Evolutionary conservation across 2,113 vertebrate species (phyloP).

Genomic region (Rynchops niger): DNA sequence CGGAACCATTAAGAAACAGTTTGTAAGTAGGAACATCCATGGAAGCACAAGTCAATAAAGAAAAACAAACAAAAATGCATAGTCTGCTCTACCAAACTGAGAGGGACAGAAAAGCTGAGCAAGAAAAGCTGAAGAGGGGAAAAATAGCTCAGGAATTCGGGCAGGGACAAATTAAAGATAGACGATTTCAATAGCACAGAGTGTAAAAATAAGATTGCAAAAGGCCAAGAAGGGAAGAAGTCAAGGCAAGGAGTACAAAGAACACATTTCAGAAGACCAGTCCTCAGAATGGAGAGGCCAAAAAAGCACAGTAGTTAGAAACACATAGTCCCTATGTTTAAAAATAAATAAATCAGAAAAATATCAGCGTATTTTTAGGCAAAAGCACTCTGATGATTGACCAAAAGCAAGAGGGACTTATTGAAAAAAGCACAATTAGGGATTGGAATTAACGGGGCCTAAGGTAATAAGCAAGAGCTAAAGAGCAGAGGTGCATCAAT

Average conservation of each 20-base stretch:
- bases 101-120: not conserved
- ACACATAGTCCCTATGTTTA: fast-evolving
- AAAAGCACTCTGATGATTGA: not conserved
- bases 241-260: constrained; percentile 26
- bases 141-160: not conserved
- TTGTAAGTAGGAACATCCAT: not conserved
- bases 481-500: not conserved
- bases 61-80: not conserved
- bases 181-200: not conserved
- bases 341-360: not conserved
- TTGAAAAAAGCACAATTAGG: not conserved
- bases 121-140: not conserved
- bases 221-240: constrained; percentile 24
- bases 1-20: not conserved
- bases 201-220: constrained; percentile 24
- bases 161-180: constrained; percentile 2
- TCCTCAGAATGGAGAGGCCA: not conserved
- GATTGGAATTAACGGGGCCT: not conserved
- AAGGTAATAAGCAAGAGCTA: not conserved
- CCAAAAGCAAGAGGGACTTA: not conserved
- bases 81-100: not conserved
- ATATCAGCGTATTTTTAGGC: not conserved
- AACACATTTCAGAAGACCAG: not conserved
- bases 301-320: not conserved
- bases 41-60: not conserved